These are phyloP conservation scores for Mythimna pallens DNA, from an alignment of 2,888 invertebrate species.

Conservation along the genomic window DNA sequence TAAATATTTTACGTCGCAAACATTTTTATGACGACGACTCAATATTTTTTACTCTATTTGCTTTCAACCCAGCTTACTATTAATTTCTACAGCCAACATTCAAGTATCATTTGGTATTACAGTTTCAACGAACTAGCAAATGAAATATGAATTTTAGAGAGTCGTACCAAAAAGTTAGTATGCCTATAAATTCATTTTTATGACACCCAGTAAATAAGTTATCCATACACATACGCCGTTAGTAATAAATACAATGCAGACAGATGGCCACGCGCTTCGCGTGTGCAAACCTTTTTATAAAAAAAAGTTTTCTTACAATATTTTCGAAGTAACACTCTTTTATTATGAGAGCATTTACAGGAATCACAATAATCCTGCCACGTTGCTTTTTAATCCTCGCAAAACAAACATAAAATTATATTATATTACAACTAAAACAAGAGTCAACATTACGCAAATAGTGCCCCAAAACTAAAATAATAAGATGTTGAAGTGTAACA, in stretches of 20 bases:
- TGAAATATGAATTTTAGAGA: slow-evolving; percentile 56
- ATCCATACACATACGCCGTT: slow-evolving; percentile 56
- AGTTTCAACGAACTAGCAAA: slow-evolving; percentile 45
- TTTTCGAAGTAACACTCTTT: background rate
- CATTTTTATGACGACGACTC: background rate
- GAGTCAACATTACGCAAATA: slow-evolving; percentile 45
- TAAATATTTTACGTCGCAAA: slow-evolving; percentile 3
- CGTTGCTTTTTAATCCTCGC: slow-evolving; percentile 10
- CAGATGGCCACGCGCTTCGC: slow-evolving; percentile 51
- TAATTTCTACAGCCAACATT: slow-evolving; percentile 21
- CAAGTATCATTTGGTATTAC: slow-evolving; percentile 42
- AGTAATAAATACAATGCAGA: slow-evolving; percentile 62
- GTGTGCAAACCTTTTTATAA: slow-evolving; percentile 23
- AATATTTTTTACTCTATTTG: slow-evolving; percentile 15
- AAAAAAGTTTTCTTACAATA: slow-evolving; percentile 17
- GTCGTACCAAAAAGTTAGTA: slow-evolving; percentile 60
- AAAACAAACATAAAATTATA: slow-evolving; percentile 19
- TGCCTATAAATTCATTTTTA: slow-evolving; percentile 67
- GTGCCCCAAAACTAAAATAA: slow-evolving; percentile 65
- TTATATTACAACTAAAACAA: slow-evolving; percentile 44
- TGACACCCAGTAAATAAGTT: slow-evolving; percentile 65
- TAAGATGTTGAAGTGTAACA: slow-evolving; percentile 69
- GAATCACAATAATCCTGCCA: background rate
- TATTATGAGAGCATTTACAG: background rate
- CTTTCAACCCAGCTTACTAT: slow-evolving; percentile 19